phyloP scores from a whole-genome alignment of 2,888 invertebrate genomes.

The Phengaris alcon region DNA sequence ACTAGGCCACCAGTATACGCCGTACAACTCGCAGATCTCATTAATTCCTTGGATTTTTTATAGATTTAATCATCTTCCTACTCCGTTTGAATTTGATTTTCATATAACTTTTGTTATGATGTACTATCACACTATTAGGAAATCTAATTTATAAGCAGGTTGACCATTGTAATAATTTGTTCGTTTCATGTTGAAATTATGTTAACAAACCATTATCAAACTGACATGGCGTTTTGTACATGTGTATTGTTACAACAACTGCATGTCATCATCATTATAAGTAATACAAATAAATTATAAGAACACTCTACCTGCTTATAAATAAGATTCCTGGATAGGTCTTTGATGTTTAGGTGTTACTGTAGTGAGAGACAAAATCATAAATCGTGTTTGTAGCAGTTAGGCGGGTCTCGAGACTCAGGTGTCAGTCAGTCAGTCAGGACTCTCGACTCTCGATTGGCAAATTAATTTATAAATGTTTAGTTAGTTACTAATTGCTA shows the following conservation, averaged over 20 bases:
- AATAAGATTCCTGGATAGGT: no score
- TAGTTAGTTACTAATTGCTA: neutral
- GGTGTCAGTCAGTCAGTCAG: neutral
- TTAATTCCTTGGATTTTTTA: neutral
- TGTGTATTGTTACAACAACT: no score
- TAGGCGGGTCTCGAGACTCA: neutral
- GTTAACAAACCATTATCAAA: no score
- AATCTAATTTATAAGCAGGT: no score
- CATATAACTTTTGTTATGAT: neutral
- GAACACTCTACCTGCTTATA: no score
- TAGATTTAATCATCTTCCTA: slow-evolving; percentile 8
- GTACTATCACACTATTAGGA: neutral
- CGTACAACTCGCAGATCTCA: slow-evolving; percentile 37
- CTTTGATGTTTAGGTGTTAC: neutral
- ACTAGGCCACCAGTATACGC: slow-evolving; percentile 61
- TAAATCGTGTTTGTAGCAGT: neutral
- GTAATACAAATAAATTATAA: no score
- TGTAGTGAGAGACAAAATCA: neutral
- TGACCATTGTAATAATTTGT: no score
- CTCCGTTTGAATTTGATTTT: no score
- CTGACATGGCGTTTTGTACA: no score
- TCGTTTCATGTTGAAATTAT: no score
- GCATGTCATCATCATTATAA: no score
- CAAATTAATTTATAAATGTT: neutral
- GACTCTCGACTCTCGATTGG: neutral